Conservation (phyloP, 2,113 vertebrate genomes). For the Petromus typicus region DNA sequence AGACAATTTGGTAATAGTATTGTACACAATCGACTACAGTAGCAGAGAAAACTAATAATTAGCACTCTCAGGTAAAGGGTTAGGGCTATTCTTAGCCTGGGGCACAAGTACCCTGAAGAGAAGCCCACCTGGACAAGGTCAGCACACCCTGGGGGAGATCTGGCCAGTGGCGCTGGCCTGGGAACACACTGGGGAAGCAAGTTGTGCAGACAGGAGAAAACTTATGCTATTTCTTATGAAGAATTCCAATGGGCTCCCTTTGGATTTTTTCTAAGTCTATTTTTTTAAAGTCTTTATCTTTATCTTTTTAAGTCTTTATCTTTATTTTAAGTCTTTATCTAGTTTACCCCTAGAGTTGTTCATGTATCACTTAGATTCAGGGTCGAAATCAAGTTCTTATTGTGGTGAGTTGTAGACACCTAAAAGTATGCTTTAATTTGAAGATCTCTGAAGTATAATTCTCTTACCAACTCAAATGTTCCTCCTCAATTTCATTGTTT, state of each 20-base stretch:
- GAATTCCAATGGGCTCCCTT: neutral
- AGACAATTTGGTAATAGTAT: neutral
- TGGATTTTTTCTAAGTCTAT: neutral
- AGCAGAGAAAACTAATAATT: neutral
- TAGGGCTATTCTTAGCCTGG: neutral
- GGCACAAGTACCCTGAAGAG: neutral
- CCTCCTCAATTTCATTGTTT: neutral
- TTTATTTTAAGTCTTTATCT: neutral
- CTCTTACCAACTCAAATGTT: neutral
- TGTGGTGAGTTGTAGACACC: neutral
- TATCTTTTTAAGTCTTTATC: neutral
- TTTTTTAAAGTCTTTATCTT: neutral
- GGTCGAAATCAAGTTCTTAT: neutral
- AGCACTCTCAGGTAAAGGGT: neutral
- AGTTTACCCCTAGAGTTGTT: neutral
- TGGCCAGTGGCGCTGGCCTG: neutral
- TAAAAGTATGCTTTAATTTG: neutral
- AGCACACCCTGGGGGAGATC: fast-evolving
- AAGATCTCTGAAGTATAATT: neutral
- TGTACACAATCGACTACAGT: neutral
- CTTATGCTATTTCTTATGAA: neutral
- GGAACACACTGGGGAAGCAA: neutral
- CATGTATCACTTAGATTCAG: neutral
- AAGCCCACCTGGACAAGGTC: neutral
- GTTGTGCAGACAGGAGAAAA: neutral